Percentiles rank a stretch among this genome's conserved stretches.
Evolutionary conservation across 2,113 vertebrate species (phyloP).

Genomic region (Seriola rivoliana): DNA sequence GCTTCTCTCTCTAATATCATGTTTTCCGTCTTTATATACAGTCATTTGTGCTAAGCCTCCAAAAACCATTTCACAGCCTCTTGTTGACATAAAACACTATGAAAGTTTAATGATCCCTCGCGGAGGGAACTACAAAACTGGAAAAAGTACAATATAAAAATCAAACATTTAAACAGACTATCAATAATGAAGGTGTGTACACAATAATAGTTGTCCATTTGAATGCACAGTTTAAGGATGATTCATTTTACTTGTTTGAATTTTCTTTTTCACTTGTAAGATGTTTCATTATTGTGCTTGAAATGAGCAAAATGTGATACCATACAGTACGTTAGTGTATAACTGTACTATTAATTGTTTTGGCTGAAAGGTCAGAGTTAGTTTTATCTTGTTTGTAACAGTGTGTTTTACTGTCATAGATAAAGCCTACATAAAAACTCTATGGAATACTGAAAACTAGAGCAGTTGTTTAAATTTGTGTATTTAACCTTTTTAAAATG

Average conservation of each 20-base stretch:
- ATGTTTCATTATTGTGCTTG: no score
- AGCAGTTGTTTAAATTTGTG: not conserved
- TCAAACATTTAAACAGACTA: not conserved
- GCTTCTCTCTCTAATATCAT: no score
- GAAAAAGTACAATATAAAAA: not conserved
- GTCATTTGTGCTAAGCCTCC: not conserved
- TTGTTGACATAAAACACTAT: not conserved
- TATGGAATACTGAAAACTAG: no score
- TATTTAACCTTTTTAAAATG: no score
- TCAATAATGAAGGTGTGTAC: not conserved
- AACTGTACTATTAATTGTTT: no score
- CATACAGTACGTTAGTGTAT: no score
- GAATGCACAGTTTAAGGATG: not conserved
- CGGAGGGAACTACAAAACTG: not conserved
- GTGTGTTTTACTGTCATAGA: not conserved
- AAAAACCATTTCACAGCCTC: not conserved
- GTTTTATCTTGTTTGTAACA: not conserved
- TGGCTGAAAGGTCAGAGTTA: not conserved
- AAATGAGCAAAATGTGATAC: no score
- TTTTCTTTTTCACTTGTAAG: not conserved
- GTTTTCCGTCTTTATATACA: no score
- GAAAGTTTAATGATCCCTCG: not conserved
- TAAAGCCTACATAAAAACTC: no score
- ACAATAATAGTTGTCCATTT: not conserved
- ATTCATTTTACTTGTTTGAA: no score